Evolutionary conservation across 2,797 vertebrate genomes (phyloP).

Genomic region (Coregonus sp.): DNA sequence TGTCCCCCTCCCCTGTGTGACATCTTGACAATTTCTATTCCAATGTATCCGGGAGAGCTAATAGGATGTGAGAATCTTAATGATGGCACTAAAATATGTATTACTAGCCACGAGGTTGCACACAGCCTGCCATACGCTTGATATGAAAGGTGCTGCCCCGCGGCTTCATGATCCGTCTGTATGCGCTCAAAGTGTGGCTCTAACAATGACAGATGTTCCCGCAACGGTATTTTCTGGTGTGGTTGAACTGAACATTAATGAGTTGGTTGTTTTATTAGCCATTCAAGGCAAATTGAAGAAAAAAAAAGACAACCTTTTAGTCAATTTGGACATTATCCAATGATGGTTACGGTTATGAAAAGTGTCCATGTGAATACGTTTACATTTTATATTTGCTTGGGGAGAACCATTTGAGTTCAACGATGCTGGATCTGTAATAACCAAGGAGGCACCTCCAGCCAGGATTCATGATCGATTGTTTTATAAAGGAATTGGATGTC

Average conservation of each 20-base stretch:
- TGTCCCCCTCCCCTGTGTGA: too few relatives aligned
- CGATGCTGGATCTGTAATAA: not conserved
- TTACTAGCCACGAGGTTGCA: slow-evolving; percentile 37
- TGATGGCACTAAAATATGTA: slow-evolving; percentile 53
- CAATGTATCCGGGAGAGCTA: too few relatives aligned
- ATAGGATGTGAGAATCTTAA: too few relatives aligned
- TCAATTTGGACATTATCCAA: not conserved
- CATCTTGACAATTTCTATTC: too few relatives aligned
- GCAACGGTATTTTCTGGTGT: not conserved
- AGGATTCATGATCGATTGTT: slow-evolving; percentile 12
- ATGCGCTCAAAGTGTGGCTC: not conserved
- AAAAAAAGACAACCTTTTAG: too few relatives aligned
- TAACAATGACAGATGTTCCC: slow-evolving; percentile 22
- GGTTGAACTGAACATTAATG: not conserved
- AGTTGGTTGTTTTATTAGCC: not conserved
- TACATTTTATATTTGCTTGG: slow-evolving; percentile 24
- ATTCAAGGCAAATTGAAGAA: slow-evolving; percentile 14
- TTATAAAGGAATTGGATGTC: slow-evolving; percentile 20
- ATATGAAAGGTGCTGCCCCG: slow-evolving; percentile 36
- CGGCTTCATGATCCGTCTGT: slow-evolving; percentile 26
- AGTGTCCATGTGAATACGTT: not conserved
- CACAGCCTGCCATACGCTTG: slow-evolving; percentile 34
- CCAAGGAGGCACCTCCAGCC: slow-evolving; percentile 15
- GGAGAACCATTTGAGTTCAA: slow-evolving; percentile 24
- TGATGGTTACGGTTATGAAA: slow-evolving; percentile 34